Evolutionary conservation across 2,888 invertebrate species (phyloP).

Genomic region (Xestobium rufovillosum): DNA sequence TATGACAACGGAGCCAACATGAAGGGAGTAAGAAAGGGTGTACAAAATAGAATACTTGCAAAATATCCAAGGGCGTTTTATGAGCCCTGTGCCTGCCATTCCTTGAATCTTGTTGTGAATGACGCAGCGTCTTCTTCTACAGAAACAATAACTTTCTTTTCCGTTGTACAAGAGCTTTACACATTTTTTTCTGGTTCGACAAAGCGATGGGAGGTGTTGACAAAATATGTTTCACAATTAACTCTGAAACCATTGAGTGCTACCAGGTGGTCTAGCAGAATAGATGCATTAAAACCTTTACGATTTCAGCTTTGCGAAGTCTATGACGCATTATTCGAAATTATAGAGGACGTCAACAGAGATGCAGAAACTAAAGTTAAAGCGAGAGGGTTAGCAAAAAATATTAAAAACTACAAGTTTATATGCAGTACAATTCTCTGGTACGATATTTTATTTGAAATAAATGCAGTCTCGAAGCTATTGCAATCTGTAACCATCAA

Average conservation of each 20-base stretch:
- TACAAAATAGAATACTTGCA: conserved; percentile 26
- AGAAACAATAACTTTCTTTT: conserved; percentile 10
- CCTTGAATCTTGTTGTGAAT: conserved; percentile 30
- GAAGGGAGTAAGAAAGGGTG: conserved; percentile 25
- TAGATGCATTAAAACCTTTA: conserved; percentile 22
- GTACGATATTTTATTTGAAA: conserved; percentile 19
- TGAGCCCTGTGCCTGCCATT: conserved; percentile 27
- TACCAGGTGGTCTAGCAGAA: conserved; percentile 23
- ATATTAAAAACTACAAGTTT: conserved; percentile 19
- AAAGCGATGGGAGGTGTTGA: conserved; percentile 20
- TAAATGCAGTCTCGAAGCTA: conserved; percentile 20
- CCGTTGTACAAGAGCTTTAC: conserved; percentile 12
- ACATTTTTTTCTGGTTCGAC: conserved; percentile 12
- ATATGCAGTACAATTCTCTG: conserved; percentile 17
- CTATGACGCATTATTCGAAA: too few species aligned
- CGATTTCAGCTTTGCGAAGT: conserved; percentile 16
- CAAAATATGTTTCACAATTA: conserved; percentile 17
- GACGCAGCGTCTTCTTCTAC: conserved; percentile 21
- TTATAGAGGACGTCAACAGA: conserved; percentile 15
- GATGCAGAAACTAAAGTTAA: conserved; percentile 19
- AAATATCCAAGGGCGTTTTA: conserved; percentile 27
- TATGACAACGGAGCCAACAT: conserved; percentile 31
- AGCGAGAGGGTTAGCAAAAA: conserved; percentile 18
- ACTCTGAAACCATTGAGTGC: conserved; percentile 23
- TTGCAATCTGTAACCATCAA: conserved; percentile 21